Evolutionary conservation across 2,888 invertebrate species (phyloP).

Genomic region (Melieria picta): DNA sequence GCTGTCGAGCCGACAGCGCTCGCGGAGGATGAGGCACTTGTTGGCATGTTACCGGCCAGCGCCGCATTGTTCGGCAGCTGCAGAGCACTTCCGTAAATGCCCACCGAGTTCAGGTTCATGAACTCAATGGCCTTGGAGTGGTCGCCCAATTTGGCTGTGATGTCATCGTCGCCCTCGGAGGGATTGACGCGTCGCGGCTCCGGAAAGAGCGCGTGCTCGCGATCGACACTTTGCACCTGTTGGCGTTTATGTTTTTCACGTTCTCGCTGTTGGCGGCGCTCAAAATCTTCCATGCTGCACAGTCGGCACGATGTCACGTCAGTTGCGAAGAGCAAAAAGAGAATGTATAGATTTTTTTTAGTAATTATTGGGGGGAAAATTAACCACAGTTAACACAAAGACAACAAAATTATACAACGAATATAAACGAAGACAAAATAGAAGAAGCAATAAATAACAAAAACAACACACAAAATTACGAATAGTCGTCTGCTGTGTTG

Average conservation of each 20-base stretch:
- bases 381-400: neutral
- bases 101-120: slow-evolving; percentile 58
- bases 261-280: slow-evolving; percentile 63
- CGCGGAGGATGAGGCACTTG: slow-evolving; percentile 39
- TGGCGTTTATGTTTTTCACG: slow-evolving; percentile 64
- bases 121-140: slow-evolving; percentile 58
- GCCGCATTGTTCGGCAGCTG: slow-evolving; percentile 44
- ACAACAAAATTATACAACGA: neutral
- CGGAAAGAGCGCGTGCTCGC: slow-evolving; percentile 60
- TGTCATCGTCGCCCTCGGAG: slow-evolving; percentile 62
- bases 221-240: slow-evolving; percentile 60
- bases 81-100: slow-evolving; percentile 50
- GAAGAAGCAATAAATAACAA: neutral
- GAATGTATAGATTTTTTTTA: no score
- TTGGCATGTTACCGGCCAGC: slow-evolving; percentile 43
- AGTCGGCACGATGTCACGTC: neutral
- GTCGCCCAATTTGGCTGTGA: slow-evolving; percentile 62
- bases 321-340: neutral
- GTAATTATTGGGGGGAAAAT: no score
- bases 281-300: slow-evolving; percentile 65
- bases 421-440: neutral
- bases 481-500: no score
- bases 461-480: no score
- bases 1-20: neutral
- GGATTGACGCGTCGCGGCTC: slow-evolving; percentile 64